Percentiles rank a stretch among this genome's conserved stretches.
phyloP scores from a whole-genome alignment of 2,797 vertebrate genomes.

The Otolemur crassicaudatus region DNA sequence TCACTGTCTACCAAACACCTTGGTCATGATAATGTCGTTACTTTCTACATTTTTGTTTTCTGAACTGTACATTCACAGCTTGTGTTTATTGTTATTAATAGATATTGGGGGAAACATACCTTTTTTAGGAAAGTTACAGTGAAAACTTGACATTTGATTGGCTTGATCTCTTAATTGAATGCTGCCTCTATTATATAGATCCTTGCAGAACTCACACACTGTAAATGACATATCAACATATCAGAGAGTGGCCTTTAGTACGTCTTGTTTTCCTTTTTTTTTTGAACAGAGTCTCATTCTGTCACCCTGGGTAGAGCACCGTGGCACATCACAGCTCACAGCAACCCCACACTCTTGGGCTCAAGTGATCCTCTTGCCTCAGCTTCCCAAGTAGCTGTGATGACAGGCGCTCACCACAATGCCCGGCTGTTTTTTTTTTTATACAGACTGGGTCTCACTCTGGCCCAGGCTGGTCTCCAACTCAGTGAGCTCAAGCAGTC shows the following conservation, averaged over 20 bases:
- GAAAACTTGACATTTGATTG: constrained; percentile 82
- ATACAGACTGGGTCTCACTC: too few relatives aligned
- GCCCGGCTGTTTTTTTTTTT: too few relatives aligned
- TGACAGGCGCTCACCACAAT: too few relatives aligned
- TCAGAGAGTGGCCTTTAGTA: constrained; percentile 25
- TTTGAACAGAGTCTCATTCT: too few relatives aligned
- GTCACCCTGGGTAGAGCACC: too few relatives aligned
- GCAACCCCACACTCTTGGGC: too few relatives aligned
- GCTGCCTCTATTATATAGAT: constrained; percentile 79
- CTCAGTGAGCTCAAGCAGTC: too few relatives aligned
- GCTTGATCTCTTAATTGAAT: constrained; percentile 78
- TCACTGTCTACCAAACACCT: constrained; percentile 88
- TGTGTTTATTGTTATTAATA: constrained; percentile 84
- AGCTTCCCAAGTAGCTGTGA: too few relatives aligned
- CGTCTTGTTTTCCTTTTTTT: neutral
- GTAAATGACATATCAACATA: constrained; percentile 70
- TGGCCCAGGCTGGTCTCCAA: too few relatives aligned
- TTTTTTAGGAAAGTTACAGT: constrained; percentile 83
- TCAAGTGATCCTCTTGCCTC: too few relatives aligned
- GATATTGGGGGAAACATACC: constrained; percentile 75
- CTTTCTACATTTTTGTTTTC: constrained; percentile 86
- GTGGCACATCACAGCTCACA: too few relatives aligned
- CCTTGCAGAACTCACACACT: constrained; percentile 77
- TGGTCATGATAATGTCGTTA: constrained; percentile 86
- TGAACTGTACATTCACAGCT: constrained; percentile 84